These are phyloP conservation scores for Onychomys torridus DNA, from an alignment of 2,797 vertebrate species.

Conservation along the genomic window DNA sequence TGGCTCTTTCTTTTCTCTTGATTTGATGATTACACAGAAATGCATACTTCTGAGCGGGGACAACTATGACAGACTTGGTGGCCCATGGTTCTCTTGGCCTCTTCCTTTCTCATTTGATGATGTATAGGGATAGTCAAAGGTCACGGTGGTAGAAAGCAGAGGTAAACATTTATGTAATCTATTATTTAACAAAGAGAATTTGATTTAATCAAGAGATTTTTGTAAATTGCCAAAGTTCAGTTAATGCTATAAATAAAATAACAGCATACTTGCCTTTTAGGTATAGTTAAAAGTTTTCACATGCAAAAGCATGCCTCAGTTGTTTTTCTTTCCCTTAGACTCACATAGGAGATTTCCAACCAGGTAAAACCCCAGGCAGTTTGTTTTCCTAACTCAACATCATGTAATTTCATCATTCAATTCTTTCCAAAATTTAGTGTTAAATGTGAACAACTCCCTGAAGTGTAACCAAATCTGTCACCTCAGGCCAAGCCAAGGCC, in stretches of 20 bases:
- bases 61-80: not conserved
- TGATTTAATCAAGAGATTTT: constrained; percentile 33
- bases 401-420: constrained; percentile 63
- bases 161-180: not conserved
- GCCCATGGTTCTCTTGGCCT: not conserved
- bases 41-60: not conserved
- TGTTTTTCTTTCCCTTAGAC: not conserved
- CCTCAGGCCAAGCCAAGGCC: constrained; percentile 74
- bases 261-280: constrained; percentile 42
- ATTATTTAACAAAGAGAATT: not conserved
- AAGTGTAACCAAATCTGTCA: constrained; percentile 76
- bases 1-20: not conserved
- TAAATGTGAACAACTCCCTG: constrained; percentile 75
- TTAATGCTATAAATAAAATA: constrained; percentile 17
- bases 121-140: not conserved
- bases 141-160: not conserved
- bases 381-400: constrained; percentile 61
- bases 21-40: not conserved
- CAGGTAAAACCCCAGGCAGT: constrained; percentile 56
- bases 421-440: constrained; percentile 77
- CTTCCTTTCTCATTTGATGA: not conserved
- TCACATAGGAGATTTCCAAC: constrained; percentile 16
- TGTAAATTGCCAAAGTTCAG: constrained; percentile 20
- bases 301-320: not conserved
- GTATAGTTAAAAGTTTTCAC: not conserved